These are phyloP conservation scores for Exephanes ischioxanthus DNA, from an alignment of 2,888 invertebrate genomes.

Conservation along the genomic window DNA sequence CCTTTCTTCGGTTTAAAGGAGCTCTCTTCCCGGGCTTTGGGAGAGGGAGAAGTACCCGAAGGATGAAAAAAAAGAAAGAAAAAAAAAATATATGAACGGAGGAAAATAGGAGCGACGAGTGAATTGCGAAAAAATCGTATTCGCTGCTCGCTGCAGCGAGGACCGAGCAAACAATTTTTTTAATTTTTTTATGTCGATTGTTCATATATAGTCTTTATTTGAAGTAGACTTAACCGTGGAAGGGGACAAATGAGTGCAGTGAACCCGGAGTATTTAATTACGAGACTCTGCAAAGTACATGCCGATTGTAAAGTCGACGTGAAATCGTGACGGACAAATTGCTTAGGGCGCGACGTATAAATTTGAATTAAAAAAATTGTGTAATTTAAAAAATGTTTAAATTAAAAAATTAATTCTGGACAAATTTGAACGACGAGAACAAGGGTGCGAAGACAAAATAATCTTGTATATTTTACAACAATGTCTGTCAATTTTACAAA, in stretches of 20 bases:
- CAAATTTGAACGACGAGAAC: too few species aligned
- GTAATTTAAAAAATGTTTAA: too few species aligned
- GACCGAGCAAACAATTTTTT: slow-evolving; percentile 32
- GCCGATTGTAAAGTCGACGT: neutral
- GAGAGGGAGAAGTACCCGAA: slow-evolving; percentile 50
- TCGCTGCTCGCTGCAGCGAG: slow-evolving; percentile 48
- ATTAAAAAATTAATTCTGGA: too few species aligned
- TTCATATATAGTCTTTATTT: neutral
- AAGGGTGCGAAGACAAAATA: too few species aligned
- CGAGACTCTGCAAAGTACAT: too few species aligned
- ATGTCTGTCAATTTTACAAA: too few species aligned
- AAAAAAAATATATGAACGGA: slow-evolving; percentile 25
- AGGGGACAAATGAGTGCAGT: neutral
- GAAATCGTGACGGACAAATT: neutral
- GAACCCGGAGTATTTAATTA: neutral
- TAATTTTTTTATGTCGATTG: slow-evolving; percentile 17
- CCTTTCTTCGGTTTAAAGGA: slow-evolving; percentile 74
- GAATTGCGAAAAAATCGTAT: slow-evolving; percentile 58
- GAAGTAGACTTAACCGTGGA: neutral
- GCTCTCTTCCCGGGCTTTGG: slow-evolving; percentile 68
- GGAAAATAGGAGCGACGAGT: slow-evolving; percentile 24
- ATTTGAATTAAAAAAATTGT: too few species aligned
- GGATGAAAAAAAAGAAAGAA: slow-evolving; percentile 52
- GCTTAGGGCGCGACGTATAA: too few species aligned
- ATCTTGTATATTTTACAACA: too few species aligned